Conservation (phyloP, 2,113 vertebrate genomes). For the Lampris megalopsis region DNA sequence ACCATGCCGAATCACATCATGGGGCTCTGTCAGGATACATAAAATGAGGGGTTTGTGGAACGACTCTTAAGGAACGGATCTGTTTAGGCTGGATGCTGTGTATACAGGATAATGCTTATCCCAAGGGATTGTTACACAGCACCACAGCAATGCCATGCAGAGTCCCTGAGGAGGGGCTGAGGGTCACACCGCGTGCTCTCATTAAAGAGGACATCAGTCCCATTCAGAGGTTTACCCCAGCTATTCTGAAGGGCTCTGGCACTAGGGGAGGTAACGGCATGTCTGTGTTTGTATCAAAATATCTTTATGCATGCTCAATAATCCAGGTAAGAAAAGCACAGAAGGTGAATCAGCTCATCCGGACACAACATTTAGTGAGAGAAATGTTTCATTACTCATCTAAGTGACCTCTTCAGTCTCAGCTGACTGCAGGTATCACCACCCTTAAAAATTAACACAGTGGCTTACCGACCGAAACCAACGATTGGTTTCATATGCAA, state of each 20-base stretch:
- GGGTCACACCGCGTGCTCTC: constrained; percentile 24
- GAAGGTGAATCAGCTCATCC: too few relatives aligned
- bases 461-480: too few relatives aligned
- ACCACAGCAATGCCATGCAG: background rate
- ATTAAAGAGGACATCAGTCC: constrained; percentile 28
- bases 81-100: constrained; percentile 17
- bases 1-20: constrained; percentile 65
- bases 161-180: constrained; percentile 43
- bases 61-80: constrained; percentile 20
- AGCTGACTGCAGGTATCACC: too few relatives aligned
- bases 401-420: too few relatives aligned
- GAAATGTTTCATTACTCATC: too few relatives aligned
- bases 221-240: background rate
- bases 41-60: constrained; percentile 20
- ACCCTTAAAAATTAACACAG: too few relatives aligned
- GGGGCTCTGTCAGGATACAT: constrained; percentile 36
- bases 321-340: too few relatives aligned
- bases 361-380: too few relatives aligned
- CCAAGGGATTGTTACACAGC: constrained; percentile 29
- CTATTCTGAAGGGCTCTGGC: background rate
- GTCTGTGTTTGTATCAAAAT: background rate
- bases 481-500: too few relatives aligned
- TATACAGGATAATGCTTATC: constrained; percentile 45
- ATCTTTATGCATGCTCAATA: too few relatives aligned
- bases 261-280: background rate